Percentiles rank a stretch among this genome's conserved stretches.
phyloP scores from a whole-genome alignment of 23 tunicate genomes.

The Oikopleura albicans region DNA sequence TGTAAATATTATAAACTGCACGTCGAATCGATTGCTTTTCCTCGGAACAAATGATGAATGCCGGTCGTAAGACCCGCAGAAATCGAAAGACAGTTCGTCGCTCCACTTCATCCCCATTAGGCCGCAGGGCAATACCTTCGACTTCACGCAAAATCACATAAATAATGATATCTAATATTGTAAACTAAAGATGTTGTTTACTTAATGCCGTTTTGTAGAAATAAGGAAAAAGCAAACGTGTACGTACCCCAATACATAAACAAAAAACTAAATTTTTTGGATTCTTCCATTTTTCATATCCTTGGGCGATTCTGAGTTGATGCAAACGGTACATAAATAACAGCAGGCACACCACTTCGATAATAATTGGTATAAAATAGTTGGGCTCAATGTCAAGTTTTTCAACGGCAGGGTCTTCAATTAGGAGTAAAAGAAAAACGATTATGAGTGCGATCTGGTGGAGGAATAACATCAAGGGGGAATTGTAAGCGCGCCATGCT shows the following conservation, averaged over 20 bases:
- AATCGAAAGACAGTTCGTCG: slow-evolving; percentile 33
- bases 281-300: slow-evolving; percentile 30
- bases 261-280: slow-evolving; percentile 79
- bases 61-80: slow-evolving; percentile 55
- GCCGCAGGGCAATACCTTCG: slow-evolving; percentile 22
- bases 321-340: slow-evolving; percentile 38
- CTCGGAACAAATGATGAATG: slow-evolving; percentile 74
- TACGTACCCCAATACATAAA: slow-evolving; percentile 34
- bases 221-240: background rate
- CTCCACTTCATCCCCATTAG: slow-evolving; percentile 17
- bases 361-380: slow-evolving; percentile 27
- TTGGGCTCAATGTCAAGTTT: background rate
- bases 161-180: slow-evolving; percentile 70
- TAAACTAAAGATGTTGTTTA: slow-evolving; percentile 28
- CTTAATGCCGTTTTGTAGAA: background rate
- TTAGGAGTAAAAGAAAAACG: background rate
- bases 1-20: slow-evolving; percentile 69
- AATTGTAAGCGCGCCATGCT: background rate
- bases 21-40: slow-evolving; percentile 80
- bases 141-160: slow-evolving; percentile 26
- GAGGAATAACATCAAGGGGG: background rate
- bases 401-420: slow-evolving; percentile 4
- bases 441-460: background rate
- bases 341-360: slow-evolving; percentile 43
- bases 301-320: slow-evolving; percentile 45